Evolutionary conservation across 2,797 vertebrate genomes (phyloP).

Genomic region (Platyrinchus mystaceus): DNA sequence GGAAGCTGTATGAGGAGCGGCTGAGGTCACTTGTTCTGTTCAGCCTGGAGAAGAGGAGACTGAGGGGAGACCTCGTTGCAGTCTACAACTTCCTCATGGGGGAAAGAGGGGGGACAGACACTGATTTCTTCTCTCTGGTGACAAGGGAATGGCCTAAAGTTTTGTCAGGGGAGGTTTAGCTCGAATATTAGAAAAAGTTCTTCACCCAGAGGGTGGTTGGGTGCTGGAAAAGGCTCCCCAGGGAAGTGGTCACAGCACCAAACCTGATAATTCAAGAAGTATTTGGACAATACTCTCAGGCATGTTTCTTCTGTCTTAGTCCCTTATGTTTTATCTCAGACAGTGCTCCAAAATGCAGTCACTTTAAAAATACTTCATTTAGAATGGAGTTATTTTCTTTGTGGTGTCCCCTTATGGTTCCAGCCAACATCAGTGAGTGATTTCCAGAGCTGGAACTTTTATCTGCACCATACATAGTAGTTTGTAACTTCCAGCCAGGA

Average conservation of each 20-base stretch:
- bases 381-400: background rate
- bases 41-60: background rate
- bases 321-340: background rate
- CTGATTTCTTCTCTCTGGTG: background rate
- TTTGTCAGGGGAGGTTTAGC: background rate
- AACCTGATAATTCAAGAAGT: background rate
- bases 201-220: background rate
- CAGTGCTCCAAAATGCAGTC: background rate
- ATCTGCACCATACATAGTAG: background rate
- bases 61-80: background rate
- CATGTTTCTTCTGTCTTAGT: background rate
- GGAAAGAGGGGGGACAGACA: background rate
- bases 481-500: background rate
- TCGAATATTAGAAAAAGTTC: background rate
- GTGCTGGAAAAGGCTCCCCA: background rate
- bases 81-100: background rate
- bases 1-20: background rate
- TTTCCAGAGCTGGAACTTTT: background rate
- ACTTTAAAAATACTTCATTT: background rate
- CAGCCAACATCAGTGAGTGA: background rate
- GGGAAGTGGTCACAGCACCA: background rate
- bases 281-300: background rate
- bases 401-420: background rate
- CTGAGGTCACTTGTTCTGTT: background rate
- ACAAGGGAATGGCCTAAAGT: background rate